Percentiles rank a stretch among this genome's conserved stretches.
Conservation (phyloP, 2,113 vertebrate genomes). For the Gopherus flavomarginatus region DNA sequence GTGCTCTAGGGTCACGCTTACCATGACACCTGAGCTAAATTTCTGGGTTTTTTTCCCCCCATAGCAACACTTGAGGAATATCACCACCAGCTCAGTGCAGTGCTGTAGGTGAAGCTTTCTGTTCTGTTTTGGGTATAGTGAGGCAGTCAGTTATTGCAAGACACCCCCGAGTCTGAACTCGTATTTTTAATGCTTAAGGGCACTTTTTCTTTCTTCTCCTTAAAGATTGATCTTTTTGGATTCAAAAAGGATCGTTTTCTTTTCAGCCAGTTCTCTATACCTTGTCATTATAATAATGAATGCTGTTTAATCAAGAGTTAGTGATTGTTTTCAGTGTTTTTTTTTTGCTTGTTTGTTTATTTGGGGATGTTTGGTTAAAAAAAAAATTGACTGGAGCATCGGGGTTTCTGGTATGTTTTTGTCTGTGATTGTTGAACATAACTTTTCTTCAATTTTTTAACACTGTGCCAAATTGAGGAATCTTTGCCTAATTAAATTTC, state of each 20-base stretch:
- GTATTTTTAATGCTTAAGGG: not conserved
- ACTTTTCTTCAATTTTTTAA: not conserved
- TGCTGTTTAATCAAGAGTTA: not conserved
- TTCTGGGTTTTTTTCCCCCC: not conserved
- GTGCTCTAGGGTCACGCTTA: not conserved
- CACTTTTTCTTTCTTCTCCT: not conserved
- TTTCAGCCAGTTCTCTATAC: not conserved
- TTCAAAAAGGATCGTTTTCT: not conserved
- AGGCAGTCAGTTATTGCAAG: not conserved
- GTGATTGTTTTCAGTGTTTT: not conserved
- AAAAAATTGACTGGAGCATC: not conserved
- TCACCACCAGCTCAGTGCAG: not conserved
- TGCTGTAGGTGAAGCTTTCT: not conserved
- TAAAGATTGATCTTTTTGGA: not conserved
- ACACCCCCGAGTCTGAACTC: not conserved
- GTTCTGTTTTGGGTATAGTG: not conserved
- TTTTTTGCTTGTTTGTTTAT: too few species aligned
- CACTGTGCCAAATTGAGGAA: too few species aligned
- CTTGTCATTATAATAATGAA: not conserved
- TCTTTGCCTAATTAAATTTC: not conserved
- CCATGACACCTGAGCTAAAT: not conserved
- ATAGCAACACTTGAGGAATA: not conserved
- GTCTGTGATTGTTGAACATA: not conserved
- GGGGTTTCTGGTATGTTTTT: too few species aligned
- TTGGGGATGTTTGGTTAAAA: not conserved